A percentile compares a stretch with the other conserved stretches of the same genome.
These are phyloP conservation scores for Drosophila anomalipes DNA, from an alignment of 2,888 invertebrate species.

Conservation along the genomic window DNA sequence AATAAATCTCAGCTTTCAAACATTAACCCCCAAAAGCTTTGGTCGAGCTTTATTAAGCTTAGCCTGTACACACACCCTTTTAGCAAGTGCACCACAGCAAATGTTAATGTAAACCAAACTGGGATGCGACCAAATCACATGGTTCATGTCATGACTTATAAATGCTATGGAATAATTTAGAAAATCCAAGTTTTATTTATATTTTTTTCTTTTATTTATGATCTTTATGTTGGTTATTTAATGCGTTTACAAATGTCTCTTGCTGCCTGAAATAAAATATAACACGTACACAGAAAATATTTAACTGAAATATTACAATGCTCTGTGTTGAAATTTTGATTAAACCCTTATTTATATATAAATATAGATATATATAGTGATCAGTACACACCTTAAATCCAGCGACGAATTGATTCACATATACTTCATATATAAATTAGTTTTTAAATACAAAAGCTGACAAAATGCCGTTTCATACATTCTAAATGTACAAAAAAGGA, in stretches of 20 bases:
- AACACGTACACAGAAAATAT: constrained; percentile 50
- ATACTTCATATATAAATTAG: constrained; percentile 51
- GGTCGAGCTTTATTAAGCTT: background rate
- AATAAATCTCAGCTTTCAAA: constrained; percentile 12
- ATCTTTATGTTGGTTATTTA: constrained; percentile 49
- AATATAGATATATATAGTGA: constrained; percentile 28
- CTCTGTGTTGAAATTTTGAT: constrained; percentile 44
- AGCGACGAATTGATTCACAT: constrained; percentile 33
- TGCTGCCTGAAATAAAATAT: constrained; percentile 46
- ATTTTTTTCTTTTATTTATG: constrained; percentile 27
- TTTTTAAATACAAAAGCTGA: constrained; percentile 60
- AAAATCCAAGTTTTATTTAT: background rate
- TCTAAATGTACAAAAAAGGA: constrained; percentile 68
- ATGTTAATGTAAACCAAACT: constrained; percentile 4
- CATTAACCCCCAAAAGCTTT: background rate
- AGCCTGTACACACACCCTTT: constrained; percentile 6
- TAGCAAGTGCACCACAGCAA: background rate
- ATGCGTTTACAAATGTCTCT: constrained; percentile 68
- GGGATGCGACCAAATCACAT: background rate
- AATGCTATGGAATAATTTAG: background rate
- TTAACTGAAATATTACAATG: constrained; percentile 54
- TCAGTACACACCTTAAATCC: constrained; percentile 16
- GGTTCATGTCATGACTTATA: background rate
- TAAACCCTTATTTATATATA: constrained; percentile 38
- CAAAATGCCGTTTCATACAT: constrained; percentile 73